Evolutionary conservation across 2,113 vertebrate species (phyloP).

Genomic region (Epinephelus cyanopodus): DNA sequence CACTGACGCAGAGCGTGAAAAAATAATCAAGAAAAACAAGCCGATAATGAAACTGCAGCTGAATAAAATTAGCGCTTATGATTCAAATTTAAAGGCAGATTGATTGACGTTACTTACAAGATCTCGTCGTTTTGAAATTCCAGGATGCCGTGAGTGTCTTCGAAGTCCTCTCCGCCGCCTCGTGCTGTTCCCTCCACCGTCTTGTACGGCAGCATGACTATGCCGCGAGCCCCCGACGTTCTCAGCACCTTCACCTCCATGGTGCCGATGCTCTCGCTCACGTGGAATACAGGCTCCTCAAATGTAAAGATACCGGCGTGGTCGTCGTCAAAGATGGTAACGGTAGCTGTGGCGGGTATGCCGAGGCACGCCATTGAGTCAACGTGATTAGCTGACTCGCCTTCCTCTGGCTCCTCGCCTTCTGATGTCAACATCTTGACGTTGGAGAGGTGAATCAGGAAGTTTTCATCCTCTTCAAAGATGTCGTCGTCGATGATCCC

Average conservation of each 20-base stretch:
- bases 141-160: conserved; percentile 93
- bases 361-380: conserved; percentile 90
- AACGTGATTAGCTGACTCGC: conserved; percentile 84
- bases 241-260: conserved; percentile 99
- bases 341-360: conserved; percentile 90
- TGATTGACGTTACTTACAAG: conserved; percentile 90
- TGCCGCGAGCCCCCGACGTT: conserved; percentile 95
- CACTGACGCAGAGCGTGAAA: conserved; percentile 7
- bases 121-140: conserved; percentile 99
- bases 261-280: conserved; percentile 96
- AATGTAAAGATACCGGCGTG: conserved; percentile 99
- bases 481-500: conserved; percentile 98
- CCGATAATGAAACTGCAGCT: conserved; percentile 8
- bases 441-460: conserved; percentile 95
- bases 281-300: conserved; percentile 92
- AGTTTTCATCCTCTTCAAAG: conserved; percentile 99
- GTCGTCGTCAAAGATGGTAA: conserved; percentile 99
- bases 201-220: conserved; percentile 96
- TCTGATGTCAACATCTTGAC: conserved; percentile 88
- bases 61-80: neutral
- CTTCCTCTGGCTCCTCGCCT: conserved; percentile 80
- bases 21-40: conserved; percentile 15
- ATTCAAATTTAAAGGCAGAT: neutral
- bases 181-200: conserved; percentile 94
- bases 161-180: conserved; percentile 96